Base-by-base conservation (phyloP, 2,113 vertebrate species). In the Raja brachyura region DNA sequence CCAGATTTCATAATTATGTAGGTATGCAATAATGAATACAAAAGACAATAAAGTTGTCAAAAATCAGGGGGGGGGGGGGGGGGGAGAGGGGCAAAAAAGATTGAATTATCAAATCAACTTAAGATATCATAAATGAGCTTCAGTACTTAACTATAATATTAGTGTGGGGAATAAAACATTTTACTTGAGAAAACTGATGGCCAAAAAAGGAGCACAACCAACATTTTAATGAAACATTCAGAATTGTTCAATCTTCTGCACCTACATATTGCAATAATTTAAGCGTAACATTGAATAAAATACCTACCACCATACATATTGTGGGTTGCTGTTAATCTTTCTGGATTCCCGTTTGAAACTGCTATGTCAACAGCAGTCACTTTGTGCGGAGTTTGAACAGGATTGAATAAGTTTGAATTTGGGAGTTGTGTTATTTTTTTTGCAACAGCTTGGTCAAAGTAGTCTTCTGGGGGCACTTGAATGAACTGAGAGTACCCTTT, bases 301-400 rank as follows among this genome's bases (percentile, higher is more conserved):
- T 76, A 96, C 97, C 81, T 96, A 99, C 98, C 98, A 97, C 99
- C 96, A 95, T 98, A 98, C 93, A 96, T 96, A 94, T 94, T 97
- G 79, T 90, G 96, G 77, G 56, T 90, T 0, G 75, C 78, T 93
- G 94, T 93, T 1, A 94, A 93, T 20, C 94, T 94, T 48, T 98
- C 97, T 1, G 95, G 95, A 93, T 94, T 94, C 93, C 94, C 95
- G 59, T 95, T 95, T 0, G 96, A 96, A 93, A 97, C 96, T 54
- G 74, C 93, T 2, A 95, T 93, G 56, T 95, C 96, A 86, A 94
- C 61, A 93, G 94, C 48, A 28, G 76, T 94, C 75, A 94, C 96
- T 94, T 97, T 97, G 16, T 93, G 95, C 56, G 95, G 96, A 70
- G 94, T 94, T 74, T 95, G 95, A 31, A 94, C 0, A 20, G 95